phyloP scores from a whole-genome alignment of 2,888 invertebrate genomes.

The Formica aserva region DNA sequence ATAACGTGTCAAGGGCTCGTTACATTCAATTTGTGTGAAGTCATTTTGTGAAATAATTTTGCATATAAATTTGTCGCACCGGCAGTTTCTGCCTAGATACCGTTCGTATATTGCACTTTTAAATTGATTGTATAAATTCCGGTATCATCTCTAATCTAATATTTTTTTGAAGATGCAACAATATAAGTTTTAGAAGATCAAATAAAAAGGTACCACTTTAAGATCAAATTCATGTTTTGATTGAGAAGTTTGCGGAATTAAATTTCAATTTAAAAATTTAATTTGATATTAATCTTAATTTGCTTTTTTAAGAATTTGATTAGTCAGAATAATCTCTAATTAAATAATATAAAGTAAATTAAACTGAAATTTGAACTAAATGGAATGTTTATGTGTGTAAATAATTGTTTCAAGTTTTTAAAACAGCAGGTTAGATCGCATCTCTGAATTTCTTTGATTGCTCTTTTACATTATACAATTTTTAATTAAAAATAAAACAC shows the following conservation, averaged over 20 bases:
- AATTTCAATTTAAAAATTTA: neutral
- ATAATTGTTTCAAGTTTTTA: neutral
- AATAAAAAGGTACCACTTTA: neutral
- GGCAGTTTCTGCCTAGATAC: neutral
- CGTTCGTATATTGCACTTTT: neutral
- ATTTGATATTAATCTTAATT: neutral
- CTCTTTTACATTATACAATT: neutral
- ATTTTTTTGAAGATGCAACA: neutral
- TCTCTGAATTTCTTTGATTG: neutral
- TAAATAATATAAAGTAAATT: neutral
- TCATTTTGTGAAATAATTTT: conserved; percentile 17
- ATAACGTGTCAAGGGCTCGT: conserved; percentile 46
- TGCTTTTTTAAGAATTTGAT: neutral
- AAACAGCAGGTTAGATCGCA: neutral
- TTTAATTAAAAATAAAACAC: neutral
- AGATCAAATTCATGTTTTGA: neutral
- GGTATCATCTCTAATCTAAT: neutral
- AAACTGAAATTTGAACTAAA: conserved; percentile 5
- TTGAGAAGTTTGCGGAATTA: neutral
- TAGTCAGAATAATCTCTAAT: neutral
- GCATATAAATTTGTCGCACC: conserved; percentile 18
- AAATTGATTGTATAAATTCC: neutral
- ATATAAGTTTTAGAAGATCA: neutral
- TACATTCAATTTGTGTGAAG: conserved; percentile 46
- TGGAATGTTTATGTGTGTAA: neutral